Evolutionary conservation across 2,113 vertebrate genomes (phyloP).

Genomic region (Sceloporus undulatus): DNA sequence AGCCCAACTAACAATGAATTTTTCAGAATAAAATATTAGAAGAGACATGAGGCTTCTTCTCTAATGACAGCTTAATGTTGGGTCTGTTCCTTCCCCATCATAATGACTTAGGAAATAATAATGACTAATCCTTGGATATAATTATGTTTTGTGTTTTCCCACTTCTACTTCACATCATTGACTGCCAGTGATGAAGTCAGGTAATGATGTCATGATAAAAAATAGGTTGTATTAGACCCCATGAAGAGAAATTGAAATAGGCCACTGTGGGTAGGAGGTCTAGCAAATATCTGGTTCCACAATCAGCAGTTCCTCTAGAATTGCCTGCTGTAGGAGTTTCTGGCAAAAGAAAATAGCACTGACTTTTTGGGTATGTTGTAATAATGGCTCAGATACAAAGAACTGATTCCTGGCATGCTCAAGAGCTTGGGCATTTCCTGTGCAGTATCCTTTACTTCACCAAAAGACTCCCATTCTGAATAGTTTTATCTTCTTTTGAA

Average conservation of each 20-base stretch:
- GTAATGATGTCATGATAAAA: not conserved
- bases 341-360: not conserved
- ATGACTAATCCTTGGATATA: too few species aligned
- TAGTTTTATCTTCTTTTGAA: not conserved
- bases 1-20: conserved; percentile 28
- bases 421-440: not conserved
- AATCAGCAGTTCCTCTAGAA: not conserved
- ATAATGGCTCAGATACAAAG: not conserved
- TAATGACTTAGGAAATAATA: not conserved
- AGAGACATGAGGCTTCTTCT: not conserved
- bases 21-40: not conserved
- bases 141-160: not conserved
- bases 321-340: not conserved
- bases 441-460: not conserved
- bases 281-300: not conserved
- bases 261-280: not conserved
- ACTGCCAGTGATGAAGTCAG: not conserved
- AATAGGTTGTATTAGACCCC: not conserved
- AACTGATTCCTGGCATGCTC: not conserved
- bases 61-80: not conserved
- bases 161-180: not conserved
- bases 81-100: not conserved
- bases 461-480: not conserved
- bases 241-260: not conserved
- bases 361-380: conserved; percentile 26